Base-by-base conservation (phyloP, 2,888 invertebrate species). In the Cecidostiba fungosa region DNA sequence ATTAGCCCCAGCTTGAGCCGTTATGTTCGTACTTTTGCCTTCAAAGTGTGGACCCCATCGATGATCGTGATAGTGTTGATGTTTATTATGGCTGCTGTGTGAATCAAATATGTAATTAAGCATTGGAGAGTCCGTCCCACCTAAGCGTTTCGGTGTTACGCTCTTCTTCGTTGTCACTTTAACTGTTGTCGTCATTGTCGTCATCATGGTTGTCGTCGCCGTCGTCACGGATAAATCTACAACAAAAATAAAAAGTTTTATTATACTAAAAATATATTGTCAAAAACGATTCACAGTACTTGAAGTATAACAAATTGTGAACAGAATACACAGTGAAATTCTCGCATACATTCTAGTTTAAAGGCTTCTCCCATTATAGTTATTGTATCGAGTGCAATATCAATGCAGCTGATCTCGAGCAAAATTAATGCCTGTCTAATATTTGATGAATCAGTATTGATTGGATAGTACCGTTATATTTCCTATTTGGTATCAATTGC, bases 21-120 rank as follows among this genome's bases (percentile, higher is more conserved):
- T 97, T 82, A 96, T 95, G 91, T 96, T 96, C 73, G 96, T 95
- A 26, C 95, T 94, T 89, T 96, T 96, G 39, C 96, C 96, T 90
- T 96, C 96, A 90, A 96, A 96, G 89, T 96, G 96, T 47, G 96
- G 96, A 50, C 96, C 96, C 93, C 96, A 96, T 90, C 95, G 95
- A 88, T 94, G 93, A 88, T 93, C 94, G 89, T 94, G 94, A 89
- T 95, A 94, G 91, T 96, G 96, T 91, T 96, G 96, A 92, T 96
- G 96, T 89, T 96, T 96, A 92, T 96, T 96, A 88, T 95, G 95
- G 70, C 95, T 95, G 72, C 95, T 95, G 90, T 96, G 95, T 0
- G 96, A 95, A 91, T 96, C 96, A 91, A 96, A 96, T 88, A 96
- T 96, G 89, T 96, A 96, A 92, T 96, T 96, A 80, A 96, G 92